Evolutionary conservation across 1,140 invertebrate species (phyloP).

Genomic region (Drosophila pallidifrons): DNA sequence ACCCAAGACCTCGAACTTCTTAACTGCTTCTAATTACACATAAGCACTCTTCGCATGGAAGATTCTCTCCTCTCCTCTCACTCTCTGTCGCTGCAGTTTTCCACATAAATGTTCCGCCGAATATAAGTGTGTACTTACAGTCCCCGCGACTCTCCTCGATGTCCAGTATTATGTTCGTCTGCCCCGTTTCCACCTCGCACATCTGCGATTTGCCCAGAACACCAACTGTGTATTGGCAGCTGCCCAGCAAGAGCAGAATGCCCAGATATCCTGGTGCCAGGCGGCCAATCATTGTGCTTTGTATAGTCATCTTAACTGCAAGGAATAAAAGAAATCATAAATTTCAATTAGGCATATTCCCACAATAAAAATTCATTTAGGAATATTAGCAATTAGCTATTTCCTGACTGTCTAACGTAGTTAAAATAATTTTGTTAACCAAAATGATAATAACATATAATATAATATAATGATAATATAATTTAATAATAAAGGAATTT

Average conservation of each 20-base stretch:
- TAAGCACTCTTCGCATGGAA: background rate
- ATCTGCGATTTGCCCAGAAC: constrained; percentile 81
- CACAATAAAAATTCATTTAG: too few species aligned
- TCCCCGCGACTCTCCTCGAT: constrained; percentile 94
- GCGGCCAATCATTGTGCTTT: constrained; percentile 29
- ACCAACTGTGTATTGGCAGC: constrained; percentile 50
- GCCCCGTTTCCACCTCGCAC: constrained; percentile 91
- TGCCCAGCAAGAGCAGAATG: constrained; percentile 60
- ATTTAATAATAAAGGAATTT: too few species aligned
- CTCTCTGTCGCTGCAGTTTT: too few species aligned
- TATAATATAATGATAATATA: too few species aligned
- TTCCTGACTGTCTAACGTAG: background rate
- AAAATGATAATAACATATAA: too few species aligned
- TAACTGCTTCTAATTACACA: constrained; percentile 19
- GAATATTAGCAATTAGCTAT: background rate
- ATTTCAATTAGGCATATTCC: background rate
- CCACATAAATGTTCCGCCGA: background rate
- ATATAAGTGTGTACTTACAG: constrained; percentile 88
- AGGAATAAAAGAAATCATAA: constrained; percentile 2
- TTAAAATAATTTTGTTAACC: too few species aligned
- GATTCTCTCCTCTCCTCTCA: too few species aligned
- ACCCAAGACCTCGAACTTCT: constrained; percentile 21
- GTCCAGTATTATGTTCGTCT: constrained; percentile 95
- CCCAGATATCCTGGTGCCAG: constrained; percentile 45
- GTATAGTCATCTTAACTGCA: constrained; percentile 63